These are phyloP conservation scores for Cantharis lateralis DNA, from an alignment of 2,888 invertebrate species.

Conservation along the genomic window DNA sequence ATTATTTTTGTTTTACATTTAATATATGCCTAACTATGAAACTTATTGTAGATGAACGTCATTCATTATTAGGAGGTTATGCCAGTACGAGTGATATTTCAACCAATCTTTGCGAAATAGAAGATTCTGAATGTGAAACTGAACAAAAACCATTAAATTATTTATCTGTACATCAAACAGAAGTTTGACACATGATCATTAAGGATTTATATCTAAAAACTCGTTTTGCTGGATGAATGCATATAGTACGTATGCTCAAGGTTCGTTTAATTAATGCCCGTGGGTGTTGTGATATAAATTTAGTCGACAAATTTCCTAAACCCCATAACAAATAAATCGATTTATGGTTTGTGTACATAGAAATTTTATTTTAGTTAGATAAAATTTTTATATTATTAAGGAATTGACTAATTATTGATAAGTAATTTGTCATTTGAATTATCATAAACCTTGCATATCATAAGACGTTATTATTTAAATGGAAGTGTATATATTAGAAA, in stretches of 20 bases:
- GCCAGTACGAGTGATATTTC: slow-evolving; percentile 86
- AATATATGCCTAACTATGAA: neutral
- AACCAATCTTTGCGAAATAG: slow-evolving; percentile 88
- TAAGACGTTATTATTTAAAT: slow-evolving; percentile 20
- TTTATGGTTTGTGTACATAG: slow-evolving; percentile 7
- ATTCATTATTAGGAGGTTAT: slow-evolving; percentile 71
- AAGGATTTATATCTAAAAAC: slow-evolving; percentile 40
- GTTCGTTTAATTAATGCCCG: slow-evolving; percentile 35
- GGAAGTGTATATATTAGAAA: slow-evolving; percentile 26
- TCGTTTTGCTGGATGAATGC: slow-evolving; percentile 49
- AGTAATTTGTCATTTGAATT: slow-evolving; percentile 39
- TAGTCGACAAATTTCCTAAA: slow-evolving; percentile 22
- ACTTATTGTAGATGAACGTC: slow-evolving; percentile 66
- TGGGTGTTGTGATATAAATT: slow-evolving; percentile 28
- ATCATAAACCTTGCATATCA: slow-evolving; percentile 51
- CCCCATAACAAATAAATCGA: neutral
- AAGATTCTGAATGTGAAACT: slow-evolving; percentile 80
- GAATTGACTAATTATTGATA: slow-evolving; percentile 38
- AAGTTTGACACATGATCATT: slow-evolving; percentile 48
- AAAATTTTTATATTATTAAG: slow-evolving; percentile 26
- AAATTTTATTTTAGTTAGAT: slow-evolving; percentile 3
- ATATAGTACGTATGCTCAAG: slow-evolving; percentile 28
- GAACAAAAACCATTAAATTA: slow-evolving; percentile 56
- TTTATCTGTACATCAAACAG: slow-evolving; percentile 54
- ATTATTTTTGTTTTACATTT: neutral